Evolutionary conservation across 1,140 invertebrate genomes (phyloP).

Genomic region (Penaeus indicus): DNA sequence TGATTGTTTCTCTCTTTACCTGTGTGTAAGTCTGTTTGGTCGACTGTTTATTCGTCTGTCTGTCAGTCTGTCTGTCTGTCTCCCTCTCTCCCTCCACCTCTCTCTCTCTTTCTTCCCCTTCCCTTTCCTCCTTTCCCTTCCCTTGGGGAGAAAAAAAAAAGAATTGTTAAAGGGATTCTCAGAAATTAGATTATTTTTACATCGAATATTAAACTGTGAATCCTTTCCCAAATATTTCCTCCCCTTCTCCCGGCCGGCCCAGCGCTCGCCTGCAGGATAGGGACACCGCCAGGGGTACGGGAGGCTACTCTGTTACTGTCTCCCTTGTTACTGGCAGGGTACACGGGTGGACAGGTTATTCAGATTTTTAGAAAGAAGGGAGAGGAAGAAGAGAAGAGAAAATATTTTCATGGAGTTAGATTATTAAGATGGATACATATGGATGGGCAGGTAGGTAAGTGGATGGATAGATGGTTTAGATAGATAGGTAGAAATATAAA

Average conservation of each 20-base stretch:
- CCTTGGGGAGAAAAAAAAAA: background rate
- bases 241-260: no score
- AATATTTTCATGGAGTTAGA: background rate
- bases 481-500: conserved; percentile 7
- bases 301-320: no score
- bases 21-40: background rate
- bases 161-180: background rate
- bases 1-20: background rate
- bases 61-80: conserved; percentile 1
- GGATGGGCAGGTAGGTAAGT: background rate
- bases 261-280: no score
- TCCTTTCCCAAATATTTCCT: no score
- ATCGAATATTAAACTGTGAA: no score
- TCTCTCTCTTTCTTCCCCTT: background rate
- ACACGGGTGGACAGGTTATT: background rate
- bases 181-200: no score
- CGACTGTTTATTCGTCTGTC: background rate
- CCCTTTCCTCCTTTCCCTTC: background rate
- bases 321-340: no score
- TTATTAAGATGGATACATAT: background rate
- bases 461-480: background rate
- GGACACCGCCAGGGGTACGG: no score
- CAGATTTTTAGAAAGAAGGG: background rate
- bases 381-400: background rate
- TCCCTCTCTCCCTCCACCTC: conserved; percentile 20